Percentiles rank a stretch among this genome's conserved stretches.
phyloP scores from a whole-genome alignment of 1,140 invertebrate genomes.

The Sarcophaga peregrina region DNA sequence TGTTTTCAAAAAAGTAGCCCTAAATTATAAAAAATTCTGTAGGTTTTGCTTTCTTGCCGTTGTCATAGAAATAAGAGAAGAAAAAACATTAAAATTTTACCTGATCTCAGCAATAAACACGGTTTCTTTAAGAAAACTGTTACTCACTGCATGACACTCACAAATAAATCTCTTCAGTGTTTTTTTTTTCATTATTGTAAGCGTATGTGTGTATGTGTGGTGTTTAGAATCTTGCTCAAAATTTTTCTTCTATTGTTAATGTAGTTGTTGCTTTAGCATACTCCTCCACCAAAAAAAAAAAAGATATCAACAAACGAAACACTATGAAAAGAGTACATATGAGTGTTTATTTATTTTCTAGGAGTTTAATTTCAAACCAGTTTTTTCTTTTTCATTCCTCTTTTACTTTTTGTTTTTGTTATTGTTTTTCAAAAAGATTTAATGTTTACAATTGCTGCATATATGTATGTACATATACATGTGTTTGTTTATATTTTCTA shows the following conservation, averaged over 20 bases:
- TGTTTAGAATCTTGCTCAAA: slow-evolving; percentile 23
- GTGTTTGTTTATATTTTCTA: no score
- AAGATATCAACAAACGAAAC: neutral
- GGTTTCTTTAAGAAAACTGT: slow-evolving; percentile 14
- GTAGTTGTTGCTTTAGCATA: neutral
- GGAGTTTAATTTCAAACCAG: neutral
- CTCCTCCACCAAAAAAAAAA: slow-evolving; percentile 22
- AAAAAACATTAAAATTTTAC: slow-evolving; percentile 12
- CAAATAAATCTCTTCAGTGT: neutral
- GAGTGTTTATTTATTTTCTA: no score
- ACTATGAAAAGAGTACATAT: neutral
- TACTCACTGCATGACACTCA: slow-evolving; percentile 7
- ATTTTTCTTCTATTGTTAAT: neutral
- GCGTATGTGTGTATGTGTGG: no score
- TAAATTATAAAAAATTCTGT: neutral
- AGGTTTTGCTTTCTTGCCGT: no score
- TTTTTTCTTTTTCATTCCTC: neutral
- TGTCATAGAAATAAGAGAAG: no score
- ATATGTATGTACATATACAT: no score
- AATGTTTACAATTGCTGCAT: neutral
- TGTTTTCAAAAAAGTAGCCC: neutral
- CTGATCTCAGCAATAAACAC: neutral
- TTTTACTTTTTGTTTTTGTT: neutral
- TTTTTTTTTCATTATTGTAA: no score
- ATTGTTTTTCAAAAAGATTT: neutral